Evolutionary conservation across 2,888 invertebrate species (phyloP).

Genomic region (Macrophya alboannulata): DNA sequence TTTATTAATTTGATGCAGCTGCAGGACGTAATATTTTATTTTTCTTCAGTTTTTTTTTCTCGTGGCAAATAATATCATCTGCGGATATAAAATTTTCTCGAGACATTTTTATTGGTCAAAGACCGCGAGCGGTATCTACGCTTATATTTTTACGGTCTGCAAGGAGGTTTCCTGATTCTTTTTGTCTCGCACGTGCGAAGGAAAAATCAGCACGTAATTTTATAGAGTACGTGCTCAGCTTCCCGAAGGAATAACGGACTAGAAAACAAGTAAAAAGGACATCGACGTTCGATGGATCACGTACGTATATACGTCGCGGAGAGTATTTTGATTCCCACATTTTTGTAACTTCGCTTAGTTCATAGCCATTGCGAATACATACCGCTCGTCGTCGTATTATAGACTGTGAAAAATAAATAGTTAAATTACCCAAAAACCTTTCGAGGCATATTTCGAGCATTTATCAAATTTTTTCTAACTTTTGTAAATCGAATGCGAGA

Average conservation of each 20-base stretch:
- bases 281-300: conserved; percentile 33
- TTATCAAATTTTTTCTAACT: not conserved
- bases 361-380: not conserved
- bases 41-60: not conserved
- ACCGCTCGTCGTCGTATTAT: not conserved
- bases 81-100: not conserved
- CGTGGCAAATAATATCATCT: not conserved
- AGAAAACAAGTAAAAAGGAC: conserved; percentile 38
- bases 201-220: conserved; percentile 52
- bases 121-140: not conserved
- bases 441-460: not conserved
- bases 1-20: not conserved
- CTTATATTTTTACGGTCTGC: conserved; percentile 1
- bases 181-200: conserved; percentile 31
- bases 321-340: conserved; percentile 32
- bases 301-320: not conserved
- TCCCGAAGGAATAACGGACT: conserved; percentile 23
- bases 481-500: not conserved
- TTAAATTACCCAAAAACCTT: too few species aligned
- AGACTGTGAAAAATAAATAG: not conserved
- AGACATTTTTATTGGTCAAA: not conserved
- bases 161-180: conserved; percentile 28
- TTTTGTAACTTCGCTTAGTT: not conserved
- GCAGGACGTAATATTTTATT: not conserved
- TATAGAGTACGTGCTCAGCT: conserved; percentile 45